These are phyloP conservation scores for Nebria brevicollis DNA, from an alignment of 2,888 invertebrate genomes.

Conservation along the genomic window DNA sequence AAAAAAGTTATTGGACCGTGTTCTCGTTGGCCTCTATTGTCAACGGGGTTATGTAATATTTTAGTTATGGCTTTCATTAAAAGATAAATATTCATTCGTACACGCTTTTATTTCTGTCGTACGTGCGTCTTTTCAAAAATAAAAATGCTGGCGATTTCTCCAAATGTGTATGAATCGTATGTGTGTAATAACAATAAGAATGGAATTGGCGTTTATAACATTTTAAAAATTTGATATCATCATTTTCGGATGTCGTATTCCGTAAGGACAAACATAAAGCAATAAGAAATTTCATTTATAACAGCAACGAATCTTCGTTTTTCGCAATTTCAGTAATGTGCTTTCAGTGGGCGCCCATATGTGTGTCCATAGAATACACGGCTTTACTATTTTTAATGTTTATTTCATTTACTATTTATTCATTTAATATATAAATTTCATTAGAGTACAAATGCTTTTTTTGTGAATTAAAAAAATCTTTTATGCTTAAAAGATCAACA, in stretches of 20 bases:
- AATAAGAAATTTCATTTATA: conserved; percentile 43
- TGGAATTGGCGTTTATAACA: conserved; percentile 28
- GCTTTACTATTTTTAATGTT: neutral
- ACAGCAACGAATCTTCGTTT: neutral
- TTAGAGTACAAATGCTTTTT: no score
- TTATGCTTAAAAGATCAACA: no score
- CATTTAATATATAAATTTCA: neutral
- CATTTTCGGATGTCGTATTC: conserved; percentile 23
- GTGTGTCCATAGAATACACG: neutral
- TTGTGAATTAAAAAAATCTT: no score
- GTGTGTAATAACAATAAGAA: conserved; percentile 4
- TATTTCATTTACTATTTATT: neutral
- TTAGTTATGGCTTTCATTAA: neutral
- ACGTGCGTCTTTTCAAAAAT: neutral
- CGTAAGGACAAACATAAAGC: conserved; percentile 38
- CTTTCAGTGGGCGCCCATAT: neutral
- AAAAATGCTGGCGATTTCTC: conserved; percentile 33
- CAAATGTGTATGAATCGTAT: conserved; percentile 21
- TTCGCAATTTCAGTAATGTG: conserved; percentile 5
- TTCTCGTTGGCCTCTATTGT: neutral
- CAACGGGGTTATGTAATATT: neutral
- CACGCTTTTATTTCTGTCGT: neutral
- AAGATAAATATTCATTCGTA: neutral
- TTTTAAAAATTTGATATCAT: conserved; percentile 42
- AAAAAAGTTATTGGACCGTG: conserved; percentile 4